These are phyloP conservation scores for Grammatotria lemairii DNA, from an alignment of 2,113 vertebrate genomes.

Conservation along the genomic window DNA sequence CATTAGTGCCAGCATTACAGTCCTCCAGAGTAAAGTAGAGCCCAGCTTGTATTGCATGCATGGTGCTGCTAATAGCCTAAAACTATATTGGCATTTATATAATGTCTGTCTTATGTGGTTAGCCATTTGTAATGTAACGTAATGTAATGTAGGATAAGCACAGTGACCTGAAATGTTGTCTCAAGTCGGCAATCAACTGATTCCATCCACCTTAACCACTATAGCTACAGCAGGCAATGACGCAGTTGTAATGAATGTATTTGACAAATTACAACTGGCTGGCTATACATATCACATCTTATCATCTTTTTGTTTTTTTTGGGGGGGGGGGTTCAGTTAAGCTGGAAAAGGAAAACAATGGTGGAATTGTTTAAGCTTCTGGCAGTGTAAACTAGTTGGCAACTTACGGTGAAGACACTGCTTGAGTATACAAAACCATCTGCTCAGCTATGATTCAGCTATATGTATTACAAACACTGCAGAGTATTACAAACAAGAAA, in stretches of 20 bases:
- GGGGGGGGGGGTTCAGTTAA: fast-evolving
- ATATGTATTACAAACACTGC: not conserved
- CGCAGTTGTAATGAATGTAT: not conserved
- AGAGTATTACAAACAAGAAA: not conserved
- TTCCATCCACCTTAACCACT: not conserved
- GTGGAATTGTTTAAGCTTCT: not conserved
- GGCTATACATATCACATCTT: not conserved
- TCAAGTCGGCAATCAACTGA: not conserved
- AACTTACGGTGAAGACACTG: not conserved
- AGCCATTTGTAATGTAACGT: not conserved
- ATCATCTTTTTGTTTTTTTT: not conserved
- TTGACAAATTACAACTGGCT: not conserved
- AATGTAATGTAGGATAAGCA: not conserved
- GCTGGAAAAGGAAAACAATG: not conserved
- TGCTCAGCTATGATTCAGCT: not conserved
- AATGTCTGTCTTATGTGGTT: not conserved
- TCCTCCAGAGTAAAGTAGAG: not conserved
- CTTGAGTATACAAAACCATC: not conserved
- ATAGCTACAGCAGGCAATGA: not conserved
- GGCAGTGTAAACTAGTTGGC: not conserved
- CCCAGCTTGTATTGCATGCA: not conserved
- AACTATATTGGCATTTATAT: not conserved
- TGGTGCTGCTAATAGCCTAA: not conserved
- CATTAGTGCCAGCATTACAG: not conserved
- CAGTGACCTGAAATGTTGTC: not conserved